phyloP scores from a whole-genome alignment of 2,888 invertebrate genomes.

The Mimas tiliae region DNA sequence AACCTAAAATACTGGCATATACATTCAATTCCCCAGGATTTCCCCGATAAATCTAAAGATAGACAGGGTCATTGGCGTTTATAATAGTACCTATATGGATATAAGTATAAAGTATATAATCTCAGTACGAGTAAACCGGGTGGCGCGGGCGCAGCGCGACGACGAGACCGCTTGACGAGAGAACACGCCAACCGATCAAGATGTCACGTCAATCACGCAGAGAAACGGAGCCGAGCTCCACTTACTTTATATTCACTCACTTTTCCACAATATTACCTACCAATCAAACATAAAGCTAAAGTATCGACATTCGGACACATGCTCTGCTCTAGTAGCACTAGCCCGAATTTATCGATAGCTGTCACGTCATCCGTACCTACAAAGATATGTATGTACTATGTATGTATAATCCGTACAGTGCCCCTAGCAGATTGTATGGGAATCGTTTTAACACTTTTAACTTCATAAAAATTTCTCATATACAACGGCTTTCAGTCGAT shows the following conservation, averaged over 20 bases:
- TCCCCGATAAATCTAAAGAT: too few relatives aligned
- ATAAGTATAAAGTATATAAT: neutral
- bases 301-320: neutral
- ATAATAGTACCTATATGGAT: too few relatives aligned
- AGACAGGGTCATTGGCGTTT: neutral
- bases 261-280: neutral
- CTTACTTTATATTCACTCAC: conserved; percentile 34
- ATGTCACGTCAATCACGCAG: conserved; percentile 67
- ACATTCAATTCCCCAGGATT: too few relatives aligned
- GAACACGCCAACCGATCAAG: conserved; percentile 47
- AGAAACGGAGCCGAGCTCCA: conserved; percentile 55
- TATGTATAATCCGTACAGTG: too few relatives aligned
- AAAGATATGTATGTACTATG: too few relatives aligned
- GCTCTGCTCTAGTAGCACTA: neutral
- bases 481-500: too few relatives aligned
- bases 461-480: too few relatives aligned
- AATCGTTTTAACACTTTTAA: too few relatives aligned
- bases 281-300: neutral
- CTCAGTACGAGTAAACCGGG: neutral
- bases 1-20: too few relatives aligned
- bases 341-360: too few relatives aligned
- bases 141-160: conserved; percentile 7
- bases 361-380: too few relatives aligned
- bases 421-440: too few relatives aligned
- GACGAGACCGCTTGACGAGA: conserved; percentile 18